Evolutionary conservation across 2,113 vertebrate species (phyloP).

Genomic region (Heloderma charlesbogerti): DNA sequence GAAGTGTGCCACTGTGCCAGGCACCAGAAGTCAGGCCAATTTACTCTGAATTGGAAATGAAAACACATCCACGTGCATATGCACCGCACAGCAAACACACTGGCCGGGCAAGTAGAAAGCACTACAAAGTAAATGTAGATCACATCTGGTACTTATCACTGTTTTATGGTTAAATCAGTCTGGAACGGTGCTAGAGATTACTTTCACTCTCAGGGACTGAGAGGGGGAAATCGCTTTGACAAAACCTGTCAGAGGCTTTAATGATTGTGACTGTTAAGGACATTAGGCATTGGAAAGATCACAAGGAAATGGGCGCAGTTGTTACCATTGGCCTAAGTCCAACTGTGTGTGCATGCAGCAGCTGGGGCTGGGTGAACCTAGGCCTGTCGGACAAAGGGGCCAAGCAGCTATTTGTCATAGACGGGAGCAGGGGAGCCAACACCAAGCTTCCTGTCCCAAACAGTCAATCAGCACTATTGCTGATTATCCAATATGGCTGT

Average conservation of each 20-base stretch:
- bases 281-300: slow-evolving; percentile 27
- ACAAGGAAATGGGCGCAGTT: background rate
- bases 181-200: slow-evolving; percentile 25
- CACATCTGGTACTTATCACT: slow-evolving; percentile 54
- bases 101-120: slow-evolving; percentile 33
- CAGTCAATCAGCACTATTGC: background rate
- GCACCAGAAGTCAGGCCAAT: slow-evolving; percentile 64
- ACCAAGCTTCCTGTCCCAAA: background rate
- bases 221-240: background rate
- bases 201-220: slow-evolving; percentile 23
- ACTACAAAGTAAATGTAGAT: slow-evolving; percentile 57
- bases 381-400: background rate
- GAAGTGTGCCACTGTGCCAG: slow-evolving; percentile 64
- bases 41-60: slow-evolving; percentile 61
- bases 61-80: background rate
- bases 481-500: background rate
- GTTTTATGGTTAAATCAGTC: slow-evolving; percentile 60
- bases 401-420: background rate
- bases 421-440: background rate
- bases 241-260: slow-evolving; percentile 17
- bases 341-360: background rate
- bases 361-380: background rate
- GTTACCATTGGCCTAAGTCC: background rate
- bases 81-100: slow-evolving; percentile 31
- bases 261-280: slow-evolving; percentile 34